These are phyloP conservation scores for Amphipoea lucens DNA, from an alignment of 2,888 invertebrate species.

Conservation along the genomic window DNA sequence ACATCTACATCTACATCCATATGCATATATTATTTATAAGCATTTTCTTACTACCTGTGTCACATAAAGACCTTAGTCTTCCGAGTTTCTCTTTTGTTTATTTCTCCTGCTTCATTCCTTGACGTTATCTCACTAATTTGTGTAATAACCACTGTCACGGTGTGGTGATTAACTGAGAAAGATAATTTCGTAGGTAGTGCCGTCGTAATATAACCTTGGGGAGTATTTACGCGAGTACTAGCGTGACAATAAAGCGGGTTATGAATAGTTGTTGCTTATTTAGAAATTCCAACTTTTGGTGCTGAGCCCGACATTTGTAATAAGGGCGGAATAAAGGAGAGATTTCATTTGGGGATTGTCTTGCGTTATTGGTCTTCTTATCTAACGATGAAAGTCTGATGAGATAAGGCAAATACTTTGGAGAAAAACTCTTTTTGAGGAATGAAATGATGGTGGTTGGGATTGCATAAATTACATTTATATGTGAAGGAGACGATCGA, in stretches of 20 bases:
- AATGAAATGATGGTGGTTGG: slow-evolving; percentile 44
- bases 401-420: slow-evolving; percentile 46
- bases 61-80: slow-evolving; percentile 52
- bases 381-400: slow-evolving; percentile 56
- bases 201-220: slow-evolving; percentile 41
- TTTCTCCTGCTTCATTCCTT: slow-evolving; percentile 50
- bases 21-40: slow-evolving; percentile 22
- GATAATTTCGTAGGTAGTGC: slow-evolving; percentile 58
- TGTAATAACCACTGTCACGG: slow-evolving; percentile 59
- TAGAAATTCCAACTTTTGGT: slow-evolving; percentile 48
- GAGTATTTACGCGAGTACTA: slow-evolving; percentile 54
- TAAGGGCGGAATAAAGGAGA: slow-evolving; percentile 42
- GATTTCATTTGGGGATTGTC: slow-evolving; percentile 53
- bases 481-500: slow-evolving; percentile 49
- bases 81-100: slow-evolving; percentile 61
- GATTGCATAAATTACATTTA: slow-evolving; percentile 62
- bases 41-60: slow-evolving; percentile 35
- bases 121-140: slow-evolving; percentile 63
- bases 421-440: slow-evolving; percentile 49
- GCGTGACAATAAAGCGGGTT: slow-evolving; percentile 47
- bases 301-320: slow-evolving; percentile 31
- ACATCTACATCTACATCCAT: slow-evolving; percentile 13
- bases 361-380: slow-evolving; percentile 52
- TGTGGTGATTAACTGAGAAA: slow-evolving; percentile 62
- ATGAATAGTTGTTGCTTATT: slow-evolving; percentile 63